Evolutionary conservation across 2,113 vertebrate genomes (phyloP), one percentile per base, ranked within the genome.

Genomic region (Antennarius striatus): DNA sequence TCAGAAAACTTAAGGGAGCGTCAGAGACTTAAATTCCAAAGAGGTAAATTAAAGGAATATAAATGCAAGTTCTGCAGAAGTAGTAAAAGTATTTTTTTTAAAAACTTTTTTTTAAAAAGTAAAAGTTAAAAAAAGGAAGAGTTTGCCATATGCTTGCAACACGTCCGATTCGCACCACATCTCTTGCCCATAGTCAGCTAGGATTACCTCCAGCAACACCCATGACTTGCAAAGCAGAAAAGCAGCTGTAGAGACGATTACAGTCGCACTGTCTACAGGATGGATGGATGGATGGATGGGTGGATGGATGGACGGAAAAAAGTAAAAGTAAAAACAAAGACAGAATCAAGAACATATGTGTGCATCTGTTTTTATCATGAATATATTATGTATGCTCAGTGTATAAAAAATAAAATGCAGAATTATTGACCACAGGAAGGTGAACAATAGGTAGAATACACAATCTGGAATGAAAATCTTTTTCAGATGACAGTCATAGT

Each of bases 401-500:
- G 49, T 4, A 22, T 22, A 51, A 22, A 51, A 51, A 22, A 51
- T 42, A 45, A 12, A 5, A 7, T 15, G 49, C 11, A 50, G 43
- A 48, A 6, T 22, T 5, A 4, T 15, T 56, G 6, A 10, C 4
- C 0, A 17, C 45, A 14, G 2, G 56, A 60, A 49, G 68, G 52
- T n/a, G 22, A 28, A 56, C 67, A 32, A 46, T 50, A 36, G 54
- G 56, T 36, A 36, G 32, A 36, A 36, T 7, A 36, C 32, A 36
- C 32, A 7, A 7, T 36, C 32, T 36, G 32, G 32, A 36, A 68
- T 64, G 29, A 79, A 65, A n/a, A 54, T 56, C 42, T 46, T 72
- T 54, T 48, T 16, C 28, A 75, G 81, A 79, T 60, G 61, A 78
- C 54, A 22, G 22, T 22, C 22, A 30, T 5, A 7, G 63, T 79